Evolutionary conservation across 2,113 vertebrate genomes (phyloP).

Genomic region (Nothobranchius furzeri): DNA sequence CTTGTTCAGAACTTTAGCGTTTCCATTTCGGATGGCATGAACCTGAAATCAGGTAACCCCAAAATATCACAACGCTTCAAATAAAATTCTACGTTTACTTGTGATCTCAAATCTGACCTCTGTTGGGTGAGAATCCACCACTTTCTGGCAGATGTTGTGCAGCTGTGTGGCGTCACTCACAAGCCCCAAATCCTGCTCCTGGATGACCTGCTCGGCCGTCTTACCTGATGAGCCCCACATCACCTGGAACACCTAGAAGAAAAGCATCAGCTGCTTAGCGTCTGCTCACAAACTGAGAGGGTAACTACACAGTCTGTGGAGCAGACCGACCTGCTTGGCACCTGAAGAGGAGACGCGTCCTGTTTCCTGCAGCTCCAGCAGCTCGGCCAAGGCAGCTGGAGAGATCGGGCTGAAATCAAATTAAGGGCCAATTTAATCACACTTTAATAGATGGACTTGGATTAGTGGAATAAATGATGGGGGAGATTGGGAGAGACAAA

Average conservation of each 20-base stretch:
- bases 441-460: constrained; percentile 23
- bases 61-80: not conserved
- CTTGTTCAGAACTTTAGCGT: constrained; percentile 90
- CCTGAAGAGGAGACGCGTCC: constrained; percentile 85
- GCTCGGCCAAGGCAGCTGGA: constrained; percentile 82
- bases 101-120: constrained; percentile 73
- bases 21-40: constrained; percentile 82
- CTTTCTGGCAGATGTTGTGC: constrained; percentile 84
- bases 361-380: constrained; percentile 86
- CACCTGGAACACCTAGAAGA: constrained; percentile 78
- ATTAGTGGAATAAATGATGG: constrained; percentile 28
- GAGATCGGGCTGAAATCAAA: constrained; percentile 81
- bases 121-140: constrained; percentile 83
- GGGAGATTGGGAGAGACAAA: constrained; percentile 9
- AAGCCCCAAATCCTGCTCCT: constrained; percentile 84
- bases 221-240: constrained; percentile 86
- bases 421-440: constrained; percentile 32
- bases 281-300: not conserved
- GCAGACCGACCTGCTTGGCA: constrained; percentile 85
- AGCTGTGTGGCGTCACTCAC: constrained; percentile 81
- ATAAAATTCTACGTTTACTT: not conserved
- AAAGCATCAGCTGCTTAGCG: constrained; percentile 1
- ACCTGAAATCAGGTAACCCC: constrained; percentile 77
- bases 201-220: constrained; percentile 82
- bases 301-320: constrained; percentile 23